phyloP scores from a whole-genome alignment of 1,140 invertebrate species.

The Bombus haemorrhoidalis region DNA sequence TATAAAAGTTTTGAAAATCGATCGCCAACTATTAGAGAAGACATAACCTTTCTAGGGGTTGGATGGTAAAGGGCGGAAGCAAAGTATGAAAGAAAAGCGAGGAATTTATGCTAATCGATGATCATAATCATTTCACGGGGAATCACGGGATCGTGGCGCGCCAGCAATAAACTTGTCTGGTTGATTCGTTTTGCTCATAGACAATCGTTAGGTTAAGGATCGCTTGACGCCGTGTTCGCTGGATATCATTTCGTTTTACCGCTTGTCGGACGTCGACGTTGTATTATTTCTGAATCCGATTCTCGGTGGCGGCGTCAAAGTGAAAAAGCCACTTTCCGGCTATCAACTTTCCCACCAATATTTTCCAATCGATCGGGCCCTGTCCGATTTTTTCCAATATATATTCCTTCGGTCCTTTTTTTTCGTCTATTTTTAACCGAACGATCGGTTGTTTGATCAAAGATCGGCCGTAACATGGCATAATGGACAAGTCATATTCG shows the following conservation, averaged over 20 bases:
- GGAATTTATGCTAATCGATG: conserved; percentile 42
- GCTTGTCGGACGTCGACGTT: conserved; percentile 40
- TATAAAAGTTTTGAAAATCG: conserved; percentile 46
- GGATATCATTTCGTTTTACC: conserved; percentile 40
- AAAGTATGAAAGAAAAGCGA: conserved; percentile 6
- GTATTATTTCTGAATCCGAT: conserved; percentile 45
- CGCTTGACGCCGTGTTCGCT: conserved; percentile 42
- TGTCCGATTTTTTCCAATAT: not conserved
- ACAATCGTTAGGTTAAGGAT: conserved; percentile 56
- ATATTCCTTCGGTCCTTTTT: not conserved
- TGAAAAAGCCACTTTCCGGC: not conserved
- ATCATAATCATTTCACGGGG: conserved; percentile 46
- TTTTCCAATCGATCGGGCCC: conserved; percentile 4
- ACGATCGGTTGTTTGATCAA: conserved; percentile 36
- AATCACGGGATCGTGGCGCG: conserved; percentile 33
- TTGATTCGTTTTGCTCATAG: conserved; percentile 32
- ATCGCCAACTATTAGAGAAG: conserved; percentile 32
- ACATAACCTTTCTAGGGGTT: not conserved
- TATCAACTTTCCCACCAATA: conserved; percentile 37
- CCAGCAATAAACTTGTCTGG: conserved; percentile 21
- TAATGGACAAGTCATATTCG: conserved; percentile 44
- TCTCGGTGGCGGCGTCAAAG: not conserved
- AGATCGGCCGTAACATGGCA: conserved; percentile 20
- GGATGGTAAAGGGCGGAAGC: not conserved
- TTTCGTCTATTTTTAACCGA: too few species aligned